Percentiles rank a stretch among this genome's conserved stretches.
phyloP scores from a whole-genome alignment of 2,113 vertebrate genomes.

The Mus spicilegus region DNA sequence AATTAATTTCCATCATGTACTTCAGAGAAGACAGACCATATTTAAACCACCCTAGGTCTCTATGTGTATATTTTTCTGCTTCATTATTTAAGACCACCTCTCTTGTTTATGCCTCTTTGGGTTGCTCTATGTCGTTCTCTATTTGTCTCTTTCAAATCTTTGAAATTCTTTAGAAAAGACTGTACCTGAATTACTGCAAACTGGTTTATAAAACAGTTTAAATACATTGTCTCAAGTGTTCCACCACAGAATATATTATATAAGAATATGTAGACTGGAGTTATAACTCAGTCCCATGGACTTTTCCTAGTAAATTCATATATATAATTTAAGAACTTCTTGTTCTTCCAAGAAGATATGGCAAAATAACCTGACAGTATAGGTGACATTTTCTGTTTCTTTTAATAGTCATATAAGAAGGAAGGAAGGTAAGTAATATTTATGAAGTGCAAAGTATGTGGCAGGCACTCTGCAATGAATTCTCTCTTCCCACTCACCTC shows the following conservation, averaged over 20 bases:
- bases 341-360: neutral
- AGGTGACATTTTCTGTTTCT: constrained; percentile 25
- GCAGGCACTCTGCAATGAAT: neutral
- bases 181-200: neutral
- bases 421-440: neutral
- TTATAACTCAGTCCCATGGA: neutral
- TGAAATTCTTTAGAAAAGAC: neutral
- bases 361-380: neutral
- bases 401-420: constrained; percentile 16
- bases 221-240: neutral
- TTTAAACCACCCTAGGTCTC: neutral
- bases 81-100: neutral
- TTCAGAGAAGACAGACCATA: neutral
- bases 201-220: neutral
- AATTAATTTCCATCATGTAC: neutral
- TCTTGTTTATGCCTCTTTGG: neutral
- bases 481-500: constrained; percentile 27
- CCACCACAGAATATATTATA: neutral
- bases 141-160: neutral
- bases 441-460: constrained; percentile 44
- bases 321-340: neutral
- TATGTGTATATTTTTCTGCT: neutral
- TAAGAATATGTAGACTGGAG: no score
- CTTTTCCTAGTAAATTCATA: neutral
- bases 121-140: neutral